Evolutionary conservation across 2,113 vertebrate genomes (phyloP).

Genomic region (Sylvicapra grimmia): DNA sequence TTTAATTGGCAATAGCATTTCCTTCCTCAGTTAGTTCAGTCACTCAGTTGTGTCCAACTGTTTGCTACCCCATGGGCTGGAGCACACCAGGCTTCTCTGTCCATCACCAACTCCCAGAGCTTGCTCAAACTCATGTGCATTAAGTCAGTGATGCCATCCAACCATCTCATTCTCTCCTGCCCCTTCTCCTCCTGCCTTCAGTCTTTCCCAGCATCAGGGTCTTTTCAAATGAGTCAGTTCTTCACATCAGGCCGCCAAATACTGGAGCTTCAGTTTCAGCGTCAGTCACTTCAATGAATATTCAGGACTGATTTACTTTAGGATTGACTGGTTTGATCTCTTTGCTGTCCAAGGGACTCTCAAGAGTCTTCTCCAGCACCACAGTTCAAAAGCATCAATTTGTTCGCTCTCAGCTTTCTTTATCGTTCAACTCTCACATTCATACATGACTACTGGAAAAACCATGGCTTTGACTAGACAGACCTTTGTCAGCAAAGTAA

Average conservation of each 20-base stretch:
- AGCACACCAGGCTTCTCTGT: not conserved
- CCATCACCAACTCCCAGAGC: not conserved
- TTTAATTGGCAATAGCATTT: not conserved
- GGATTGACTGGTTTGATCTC: not conserved
- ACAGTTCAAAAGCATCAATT: not conserved
- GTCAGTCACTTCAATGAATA: too few species aligned
- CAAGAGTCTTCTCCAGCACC: not conserved
- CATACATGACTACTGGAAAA: not conserved
- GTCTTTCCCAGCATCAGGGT: not conserved
- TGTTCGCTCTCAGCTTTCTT: not conserved
- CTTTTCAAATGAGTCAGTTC: not conserved
- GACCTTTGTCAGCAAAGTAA: not conserved
- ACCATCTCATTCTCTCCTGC: not conserved
- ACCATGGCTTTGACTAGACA: rapidly evolving
- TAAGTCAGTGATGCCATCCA: not conserved
- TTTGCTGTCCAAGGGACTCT: not conserved
- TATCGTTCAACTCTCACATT: not conserved
- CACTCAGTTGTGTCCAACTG: not conserved
- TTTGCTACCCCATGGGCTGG: not conserved
- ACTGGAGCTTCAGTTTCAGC: not conserved
- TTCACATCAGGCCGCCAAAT: not conserved
- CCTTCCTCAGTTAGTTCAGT: not conserved
- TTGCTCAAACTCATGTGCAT: not conserved
- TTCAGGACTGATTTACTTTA: not conserved
- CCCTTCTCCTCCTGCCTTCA: not conserved